Conservation (phyloP, 2,888 invertebrate genomes). For the Troides aeacus region DNA sequence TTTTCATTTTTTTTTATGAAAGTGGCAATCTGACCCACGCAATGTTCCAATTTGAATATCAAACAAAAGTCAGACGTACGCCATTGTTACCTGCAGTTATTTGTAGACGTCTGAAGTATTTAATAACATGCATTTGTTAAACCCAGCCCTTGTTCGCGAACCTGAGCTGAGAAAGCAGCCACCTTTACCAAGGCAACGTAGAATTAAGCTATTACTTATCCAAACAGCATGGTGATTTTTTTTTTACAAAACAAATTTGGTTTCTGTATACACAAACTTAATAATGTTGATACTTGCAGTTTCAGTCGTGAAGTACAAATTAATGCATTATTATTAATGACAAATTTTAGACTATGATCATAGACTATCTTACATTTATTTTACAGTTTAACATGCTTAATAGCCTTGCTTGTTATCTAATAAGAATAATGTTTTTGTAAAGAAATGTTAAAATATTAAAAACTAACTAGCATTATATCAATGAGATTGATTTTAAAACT, state of each 20-base stretch:
- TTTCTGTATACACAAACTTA: conserved; percentile 21
- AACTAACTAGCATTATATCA: no score
- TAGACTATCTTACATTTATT: no score
- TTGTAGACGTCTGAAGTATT: conserved; percentile 49
- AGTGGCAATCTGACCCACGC: conserved; percentile 27
- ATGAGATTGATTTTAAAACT: no score
- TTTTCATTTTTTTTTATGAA: conserved; percentile 3
- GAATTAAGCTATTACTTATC: conserved; percentile 80
- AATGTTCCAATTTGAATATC: conserved; percentile 45
- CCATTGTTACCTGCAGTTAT: conserved; percentile 56
- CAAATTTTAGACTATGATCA: no score
- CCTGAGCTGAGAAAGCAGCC: conserved; percentile 70
- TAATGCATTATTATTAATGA: no score
- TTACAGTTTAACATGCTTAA: no score
- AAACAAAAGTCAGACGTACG: conserved; percentile 38
- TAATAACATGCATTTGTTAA: conserved; percentile 70
- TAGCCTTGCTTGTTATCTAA: no score
- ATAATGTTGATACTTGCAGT: conserved; percentile 21
- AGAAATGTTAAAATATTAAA: no score
- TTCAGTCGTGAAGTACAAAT: no score
- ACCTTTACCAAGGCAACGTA: conserved; percentile 63
- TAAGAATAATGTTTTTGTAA: no score
- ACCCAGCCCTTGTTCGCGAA: conserved; percentile 47
- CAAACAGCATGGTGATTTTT: conserved; percentile 60
- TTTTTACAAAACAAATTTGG: conserved; percentile 51